phyloP scores from a whole-genome alignment of 2,888 invertebrate species.

The Crocallis elinguaria region DNA sequence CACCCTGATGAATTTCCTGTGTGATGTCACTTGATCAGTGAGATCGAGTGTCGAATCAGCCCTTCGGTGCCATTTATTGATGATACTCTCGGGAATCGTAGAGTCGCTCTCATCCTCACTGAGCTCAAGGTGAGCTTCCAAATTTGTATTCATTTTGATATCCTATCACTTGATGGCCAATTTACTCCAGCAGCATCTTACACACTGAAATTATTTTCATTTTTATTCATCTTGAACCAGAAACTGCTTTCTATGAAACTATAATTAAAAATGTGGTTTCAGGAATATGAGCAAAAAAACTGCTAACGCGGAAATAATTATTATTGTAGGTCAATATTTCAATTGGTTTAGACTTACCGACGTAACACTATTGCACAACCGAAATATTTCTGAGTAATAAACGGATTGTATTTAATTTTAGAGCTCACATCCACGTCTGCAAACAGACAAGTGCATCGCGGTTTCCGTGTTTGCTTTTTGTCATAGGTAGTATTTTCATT shows the following conservation, averaged over 20 bases:
- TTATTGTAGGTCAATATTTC: too few species aligned
- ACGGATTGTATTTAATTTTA: not conserved
- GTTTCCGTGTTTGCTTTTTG: slow-evolving; percentile 2
- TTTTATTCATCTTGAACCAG: not conserved
- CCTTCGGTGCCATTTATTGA: slow-evolving; percentile 36
- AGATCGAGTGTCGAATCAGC: slow-evolving; percentile 31
- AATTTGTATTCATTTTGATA: slow-evolving; percentile 33
- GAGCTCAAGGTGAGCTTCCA: slow-evolving; percentile 39
- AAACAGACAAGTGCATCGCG: slow-evolving; percentile 13
- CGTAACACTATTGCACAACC: too few species aligned
- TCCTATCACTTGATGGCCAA: not conserved
- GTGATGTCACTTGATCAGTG: slow-evolving; percentile 53
- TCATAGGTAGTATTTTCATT: not conserved
- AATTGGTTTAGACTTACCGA: too few species aligned
- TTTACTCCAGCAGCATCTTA: slow-evolving; percentile 14
- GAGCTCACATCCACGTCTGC: slow-evolving; percentile 27
- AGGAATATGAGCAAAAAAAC: too few species aligned
- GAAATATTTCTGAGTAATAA: not conserved
- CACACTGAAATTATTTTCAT: slow-evolving; percentile 10
- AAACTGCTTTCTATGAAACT: too few species aligned
- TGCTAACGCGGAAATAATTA: too few species aligned
- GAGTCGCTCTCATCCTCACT: slow-evolving; percentile 33
- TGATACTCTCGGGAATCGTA: slow-evolving; percentile 35
- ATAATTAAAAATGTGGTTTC: too few species aligned
- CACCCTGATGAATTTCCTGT: slow-evolving; percentile 73